A percentile compares a stretch with the other conserved stretches of the same genome.
Conservation (phyloP, 2,888 invertebrate species). For the Priocnemis perturbator region DNA sequence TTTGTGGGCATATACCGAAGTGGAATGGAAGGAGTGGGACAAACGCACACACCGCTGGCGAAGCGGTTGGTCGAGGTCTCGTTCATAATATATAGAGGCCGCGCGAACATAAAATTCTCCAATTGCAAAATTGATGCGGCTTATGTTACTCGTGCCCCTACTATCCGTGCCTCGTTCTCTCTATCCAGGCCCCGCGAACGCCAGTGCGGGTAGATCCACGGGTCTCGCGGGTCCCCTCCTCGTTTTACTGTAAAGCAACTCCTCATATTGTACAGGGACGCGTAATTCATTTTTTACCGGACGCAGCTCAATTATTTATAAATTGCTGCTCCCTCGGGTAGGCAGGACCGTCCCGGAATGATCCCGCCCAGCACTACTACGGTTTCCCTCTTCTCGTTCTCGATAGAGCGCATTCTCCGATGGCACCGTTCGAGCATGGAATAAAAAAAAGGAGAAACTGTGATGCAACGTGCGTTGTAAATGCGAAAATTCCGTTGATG, state of each 20-base stretch:
- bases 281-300: conserved; percentile 76
- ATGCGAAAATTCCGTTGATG: too few relatives aligned
- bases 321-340: conserved; percentile 73
- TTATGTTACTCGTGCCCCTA: conserved; percentile 64
- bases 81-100: conserved; percentile 71
- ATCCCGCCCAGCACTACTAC: conserved; percentile 9
- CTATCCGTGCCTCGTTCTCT: conserved; percentile 18
- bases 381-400: conserved; percentile 22
- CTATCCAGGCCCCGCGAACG: conserved; percentile 14
- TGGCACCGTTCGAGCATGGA: conserved; percentile 32
- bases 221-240: conserved; percentile 72
- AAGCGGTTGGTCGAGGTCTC: conserved; percentile 45
- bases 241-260: conserved; percentile 74
- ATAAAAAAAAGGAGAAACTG: conserved; percentile 33
- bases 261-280: conserved; percentile 74
- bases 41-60: not conserved
- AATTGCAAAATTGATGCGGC: conserved; percentile 76
- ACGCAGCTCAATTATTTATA: conserved; percentile 75
- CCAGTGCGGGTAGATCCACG: conserved; percentile 33
- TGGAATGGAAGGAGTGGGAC: too few relatives aligned
- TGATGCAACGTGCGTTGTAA: too few relatives aligned
- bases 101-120: conserved; percentile 75
- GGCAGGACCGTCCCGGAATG: conserved; percentile 42
- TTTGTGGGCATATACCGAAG: too few relatives aligned
- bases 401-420: conserved; percentile 30